Base-by-base conservation (phyloP, 2,797 vertebrate genomes). In the Salmo trutta region DNA sequence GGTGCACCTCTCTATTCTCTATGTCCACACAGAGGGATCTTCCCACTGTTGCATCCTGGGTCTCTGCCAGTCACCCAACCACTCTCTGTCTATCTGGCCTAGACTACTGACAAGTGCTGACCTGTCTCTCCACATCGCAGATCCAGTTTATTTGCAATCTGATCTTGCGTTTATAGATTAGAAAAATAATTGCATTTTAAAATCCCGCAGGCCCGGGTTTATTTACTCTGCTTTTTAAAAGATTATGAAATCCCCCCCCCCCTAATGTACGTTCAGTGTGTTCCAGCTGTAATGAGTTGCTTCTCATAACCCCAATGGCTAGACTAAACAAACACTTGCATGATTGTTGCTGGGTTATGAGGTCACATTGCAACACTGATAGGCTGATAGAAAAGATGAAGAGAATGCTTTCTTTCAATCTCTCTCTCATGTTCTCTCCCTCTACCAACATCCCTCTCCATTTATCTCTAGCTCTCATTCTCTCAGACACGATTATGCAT, bases 161-260 rank as follows among this genome's bases (percentile, higher is more conserved):
- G 84, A 91, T 89, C 53, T 41, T 51, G 75, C 74, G 75, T 52
- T 81, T 76, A 80, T 69, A 90, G 90, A 91, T 88, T 82, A 87
- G 82, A 77, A 74, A 54, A 33, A 71, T 88, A 90, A 91, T 91
- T 89, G 84, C 88, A 84, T 90, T 88, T 89, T 85, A 79, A 84
- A 87, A 87, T 86, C 86, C 84, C 86, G 79, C 53, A 80, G 87
- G 78, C 86, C 81, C 69, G 78, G 56, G 83, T 77, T 81, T 86
- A 83, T 91, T 83, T 90, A 68, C 68, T 75, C 68, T 79, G 75
- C 62, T 75, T 77, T 65, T 79, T 24, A 66, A 52, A 66, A 59
- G 21, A 77, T 77, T 85, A 82, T 83, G 68, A 78, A 77, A 81
- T 79, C 77, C 53, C 79, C 80, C 64, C 81, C 1, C 56, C 1